Conservation (phyloP, 2,113 vertebrate species). For the Apteryx mantelli region DNA sequence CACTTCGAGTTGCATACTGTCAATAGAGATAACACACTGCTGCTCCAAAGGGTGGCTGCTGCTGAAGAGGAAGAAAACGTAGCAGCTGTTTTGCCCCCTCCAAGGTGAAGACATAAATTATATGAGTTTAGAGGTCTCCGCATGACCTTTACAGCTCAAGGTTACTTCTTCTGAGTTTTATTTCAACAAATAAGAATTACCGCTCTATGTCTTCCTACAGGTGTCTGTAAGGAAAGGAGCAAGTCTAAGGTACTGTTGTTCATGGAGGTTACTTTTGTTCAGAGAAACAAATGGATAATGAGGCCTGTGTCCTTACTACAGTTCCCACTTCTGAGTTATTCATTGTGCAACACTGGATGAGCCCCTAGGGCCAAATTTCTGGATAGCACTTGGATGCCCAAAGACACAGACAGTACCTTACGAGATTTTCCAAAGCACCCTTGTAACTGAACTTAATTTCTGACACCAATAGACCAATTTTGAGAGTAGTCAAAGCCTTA, state of each 20-base stretch:
- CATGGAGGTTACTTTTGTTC: background rate
- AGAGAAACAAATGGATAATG: background rate
- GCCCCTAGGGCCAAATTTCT: background rate
- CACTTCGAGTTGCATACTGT: background rate
- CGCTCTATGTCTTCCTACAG: background rate
- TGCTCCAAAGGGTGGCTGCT: background rate
- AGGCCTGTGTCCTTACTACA: background rate
- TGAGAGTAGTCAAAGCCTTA: background rate
- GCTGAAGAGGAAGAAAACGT: background rate
- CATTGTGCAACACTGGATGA: background rate
- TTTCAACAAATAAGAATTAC: background rate
- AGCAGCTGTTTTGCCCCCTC: background rate
- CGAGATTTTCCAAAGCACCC: background rate
- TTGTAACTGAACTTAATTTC: background rate
- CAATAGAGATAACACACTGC: background rate
- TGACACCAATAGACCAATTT: background rate
- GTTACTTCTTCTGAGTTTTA: background rate
- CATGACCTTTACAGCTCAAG: background rate
- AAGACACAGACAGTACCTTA: background rate
- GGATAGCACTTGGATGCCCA: background rate
- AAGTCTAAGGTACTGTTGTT: background rate
- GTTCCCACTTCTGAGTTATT: background rate
- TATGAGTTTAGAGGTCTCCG: background rate
- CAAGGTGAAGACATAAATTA: background rate
- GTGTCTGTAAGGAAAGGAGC: background rate